Conservation (phyloP, 2,797 vertebrate genomes). For the Molossus alvarezi region DNA sequence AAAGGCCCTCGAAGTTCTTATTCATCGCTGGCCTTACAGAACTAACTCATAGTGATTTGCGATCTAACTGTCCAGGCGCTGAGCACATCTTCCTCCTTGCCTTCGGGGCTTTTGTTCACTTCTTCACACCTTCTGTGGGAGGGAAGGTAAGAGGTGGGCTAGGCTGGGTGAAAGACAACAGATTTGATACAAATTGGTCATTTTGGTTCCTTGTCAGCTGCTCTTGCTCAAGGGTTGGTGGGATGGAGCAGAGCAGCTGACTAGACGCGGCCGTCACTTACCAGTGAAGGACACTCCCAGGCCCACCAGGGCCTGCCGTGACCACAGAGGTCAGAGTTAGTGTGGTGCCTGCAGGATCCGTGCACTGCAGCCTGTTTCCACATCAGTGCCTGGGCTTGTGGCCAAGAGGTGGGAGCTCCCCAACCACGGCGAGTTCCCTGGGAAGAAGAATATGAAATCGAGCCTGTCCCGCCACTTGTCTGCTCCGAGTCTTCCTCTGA, state of each 20-base stretch:
- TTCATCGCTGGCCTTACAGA: neutral
- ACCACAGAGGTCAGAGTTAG: constrained; percentile 5
- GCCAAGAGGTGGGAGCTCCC: constrained; percentile 71
- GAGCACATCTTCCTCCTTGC: neutral
- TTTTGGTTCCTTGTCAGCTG: neutral
- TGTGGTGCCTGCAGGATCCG: neutral
- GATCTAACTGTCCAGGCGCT: neutral
- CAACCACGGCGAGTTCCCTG: constrained; percentile 68
- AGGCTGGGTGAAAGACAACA: neutral
- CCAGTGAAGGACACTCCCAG: neutral
- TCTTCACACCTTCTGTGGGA: neutral
- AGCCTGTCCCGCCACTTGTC: constrained; percentile 28
- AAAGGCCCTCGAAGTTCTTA: neutral
- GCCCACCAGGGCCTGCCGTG: neutral
- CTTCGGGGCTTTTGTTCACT: neutral
- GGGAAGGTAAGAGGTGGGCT: neutral
- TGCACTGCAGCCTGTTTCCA: constrained; percentile 54
- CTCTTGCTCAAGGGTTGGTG: neutral
- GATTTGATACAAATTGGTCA: neutral
- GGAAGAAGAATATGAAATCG: constrained; percentile 74
- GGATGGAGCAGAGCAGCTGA: neutral
- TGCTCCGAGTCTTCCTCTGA: neutral
- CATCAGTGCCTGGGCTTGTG: constrained; percentile 42
- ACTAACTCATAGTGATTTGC: neutral
- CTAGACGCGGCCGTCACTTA: neutral